Percentiles rank a stretch among this genome's conserved stretches.
Evolutionary conservation across 2,113 vertebrate genomes (phyloP).

Genomic region (Globicephala melas): DNA sequence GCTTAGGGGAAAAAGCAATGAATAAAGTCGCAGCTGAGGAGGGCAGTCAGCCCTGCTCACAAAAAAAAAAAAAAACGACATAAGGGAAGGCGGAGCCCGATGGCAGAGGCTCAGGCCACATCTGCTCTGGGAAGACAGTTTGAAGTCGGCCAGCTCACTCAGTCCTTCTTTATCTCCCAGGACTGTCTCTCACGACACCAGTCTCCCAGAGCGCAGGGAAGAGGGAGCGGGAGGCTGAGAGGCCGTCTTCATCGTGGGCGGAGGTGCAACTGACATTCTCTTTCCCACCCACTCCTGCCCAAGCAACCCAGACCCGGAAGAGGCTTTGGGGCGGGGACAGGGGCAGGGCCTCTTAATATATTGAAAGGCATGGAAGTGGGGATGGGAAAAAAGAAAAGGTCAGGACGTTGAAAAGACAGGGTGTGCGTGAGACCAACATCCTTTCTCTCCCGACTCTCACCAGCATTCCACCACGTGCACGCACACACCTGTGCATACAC

Average conservation of each 20-base stretch:
- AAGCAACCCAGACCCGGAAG: not conserved
- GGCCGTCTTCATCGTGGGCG: not conserved
- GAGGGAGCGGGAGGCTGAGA: not conserved
- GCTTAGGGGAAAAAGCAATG: not conserved
- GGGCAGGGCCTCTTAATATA: not conserved
- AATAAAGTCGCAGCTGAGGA: fast-evolving
- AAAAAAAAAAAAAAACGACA: fast-evolving
- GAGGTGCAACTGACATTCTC: not conserved
- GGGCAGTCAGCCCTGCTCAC: fast-evolving
- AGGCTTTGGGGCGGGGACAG: not conserved
- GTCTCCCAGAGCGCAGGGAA: not conserved
- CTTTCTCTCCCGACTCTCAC: too few relatives aligned
- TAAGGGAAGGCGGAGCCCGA: fast-evolving
- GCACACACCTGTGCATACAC: fast-evolving
- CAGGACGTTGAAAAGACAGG: not conserved
- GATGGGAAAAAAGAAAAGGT: not conserved
- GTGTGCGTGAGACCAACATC: not conserved
- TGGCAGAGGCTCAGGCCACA: fast-evolving
- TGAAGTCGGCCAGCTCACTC: not conserved
- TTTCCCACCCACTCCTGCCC: not conserved
- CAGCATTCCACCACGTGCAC: not conserved
- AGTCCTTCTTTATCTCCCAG: not conserved
- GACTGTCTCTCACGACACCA: not conserved
- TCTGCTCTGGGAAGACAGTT: not conserved
- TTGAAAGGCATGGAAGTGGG: not conserved